Conservation (phyloP, 2,113 vertebrate genomes). For the Prochilodus magdalenae region DNA sequence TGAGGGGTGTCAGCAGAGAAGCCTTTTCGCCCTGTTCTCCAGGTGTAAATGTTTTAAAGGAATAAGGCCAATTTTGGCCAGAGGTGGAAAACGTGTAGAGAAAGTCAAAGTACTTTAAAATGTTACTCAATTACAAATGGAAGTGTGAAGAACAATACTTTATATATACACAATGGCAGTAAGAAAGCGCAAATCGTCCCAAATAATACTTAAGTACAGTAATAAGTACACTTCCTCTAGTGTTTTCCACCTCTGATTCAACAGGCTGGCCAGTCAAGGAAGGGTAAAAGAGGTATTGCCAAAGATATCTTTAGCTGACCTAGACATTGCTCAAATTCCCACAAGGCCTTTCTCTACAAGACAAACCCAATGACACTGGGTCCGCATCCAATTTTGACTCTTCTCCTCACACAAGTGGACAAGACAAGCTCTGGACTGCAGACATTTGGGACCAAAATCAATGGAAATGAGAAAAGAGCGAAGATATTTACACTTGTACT, state of each 20-base stretch:
- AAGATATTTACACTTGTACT: slow-evolving; percentile 57
- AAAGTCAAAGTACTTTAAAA: too few relatives aligned
- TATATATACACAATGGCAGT: too few relatives aligned
- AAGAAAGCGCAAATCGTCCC: too few relatives aligned
- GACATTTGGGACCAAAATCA: slow-evolving; percentile 11
- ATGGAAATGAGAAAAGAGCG: slow-evolving; percentile 18
- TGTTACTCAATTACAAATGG: too few relatives aligned
- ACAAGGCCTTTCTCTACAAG: neutral
- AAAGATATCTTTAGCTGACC: slow-evolving; percentile 2
- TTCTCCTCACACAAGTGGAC: slow-evolving; percentile 28
- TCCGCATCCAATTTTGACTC: slow-evolving; percentile 14
- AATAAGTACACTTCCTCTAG: too few relatives aligned
- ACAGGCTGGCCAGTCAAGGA: neutral
- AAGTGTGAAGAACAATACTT: too few relatives aligned
- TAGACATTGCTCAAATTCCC: slow-evolving; percentile 18
- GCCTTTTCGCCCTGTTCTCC: neutral
- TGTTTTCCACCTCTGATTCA: neutral
- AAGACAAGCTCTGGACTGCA: slow-evolving; percentile 25
- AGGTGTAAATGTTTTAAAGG: neutral
- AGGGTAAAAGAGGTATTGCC: neutral
- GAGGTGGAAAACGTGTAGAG: too few relatives aligned
- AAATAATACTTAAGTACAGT: too few relatives aligned
- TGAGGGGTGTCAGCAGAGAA: neutral
- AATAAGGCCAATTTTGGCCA: too few relatives aligned
- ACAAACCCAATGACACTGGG: slow-evolving; percentile 13